Conservation (phyloP, 2,113 vertebrate genomes). For the Malurus melanocephalus region DNA sequence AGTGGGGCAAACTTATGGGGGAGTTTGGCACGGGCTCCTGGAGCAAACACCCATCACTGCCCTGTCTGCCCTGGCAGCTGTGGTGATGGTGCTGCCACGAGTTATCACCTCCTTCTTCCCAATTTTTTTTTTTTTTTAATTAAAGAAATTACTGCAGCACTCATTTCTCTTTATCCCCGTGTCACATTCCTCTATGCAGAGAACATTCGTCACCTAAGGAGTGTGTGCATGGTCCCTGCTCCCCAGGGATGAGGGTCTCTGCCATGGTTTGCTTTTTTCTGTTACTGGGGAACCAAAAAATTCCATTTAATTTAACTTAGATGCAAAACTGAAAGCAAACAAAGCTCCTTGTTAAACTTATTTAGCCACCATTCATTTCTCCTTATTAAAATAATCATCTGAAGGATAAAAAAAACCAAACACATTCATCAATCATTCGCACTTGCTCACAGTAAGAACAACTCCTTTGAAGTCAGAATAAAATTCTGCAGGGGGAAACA, state of each 20-base stretch:
- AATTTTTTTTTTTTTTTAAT: not conserved
- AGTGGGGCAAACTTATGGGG: not conserved
- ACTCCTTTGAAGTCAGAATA: not conserved
- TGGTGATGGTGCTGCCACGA: not conserved
- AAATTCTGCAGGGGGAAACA: not conserved
- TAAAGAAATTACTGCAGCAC: not conserved
- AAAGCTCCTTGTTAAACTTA: not conserved
- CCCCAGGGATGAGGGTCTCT: not conserved
- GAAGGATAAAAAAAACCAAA: not conserved
- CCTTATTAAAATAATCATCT: not conserved
- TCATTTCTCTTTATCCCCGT: not conserved
- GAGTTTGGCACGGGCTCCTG: not conserved
- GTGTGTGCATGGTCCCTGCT: fast-evolving
- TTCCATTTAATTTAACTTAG: not conserved
- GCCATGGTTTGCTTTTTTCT: not conserved
- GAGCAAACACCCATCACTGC: not conserved
- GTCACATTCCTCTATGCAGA: not conserved
- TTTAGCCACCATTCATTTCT: not conserved
- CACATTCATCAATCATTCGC: not conserved
- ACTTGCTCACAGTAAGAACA: not conserved
- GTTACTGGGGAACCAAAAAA: not conserved
- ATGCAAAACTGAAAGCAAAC: not conserved
- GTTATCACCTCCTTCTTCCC: not conserved
- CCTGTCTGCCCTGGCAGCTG: not conserved
- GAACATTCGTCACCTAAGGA: fast-evolving